A percentile compares a stretch with the other conserved stretches of the same genome.
Conservation (phyloP, 2,888 invertebrate genomes). For the Drosophila incognita region DNA sequence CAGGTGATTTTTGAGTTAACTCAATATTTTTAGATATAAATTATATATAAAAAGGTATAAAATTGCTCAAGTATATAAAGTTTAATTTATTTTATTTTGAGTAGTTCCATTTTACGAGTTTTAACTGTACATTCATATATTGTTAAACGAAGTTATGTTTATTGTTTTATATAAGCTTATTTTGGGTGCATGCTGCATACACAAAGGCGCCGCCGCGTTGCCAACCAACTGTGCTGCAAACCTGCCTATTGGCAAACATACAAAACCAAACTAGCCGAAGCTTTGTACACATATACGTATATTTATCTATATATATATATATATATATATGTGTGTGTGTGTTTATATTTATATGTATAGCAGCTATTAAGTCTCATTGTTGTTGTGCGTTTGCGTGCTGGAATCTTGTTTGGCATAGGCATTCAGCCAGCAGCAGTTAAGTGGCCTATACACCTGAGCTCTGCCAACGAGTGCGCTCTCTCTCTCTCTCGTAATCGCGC, state of each 20-base stretch:
- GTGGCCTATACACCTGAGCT: slow-evolving; percentile 62
- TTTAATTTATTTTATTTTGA: too few relatives aligned
- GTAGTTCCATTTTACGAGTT: not conserved
- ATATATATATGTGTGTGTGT: slow-evolving; percentile 4
- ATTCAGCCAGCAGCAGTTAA: slow-evolving; percentile 39
- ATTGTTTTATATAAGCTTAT: not conserved
- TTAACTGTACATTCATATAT: slow-evolving; percentile 31
- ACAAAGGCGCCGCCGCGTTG: slow-evolving; percentile 48
- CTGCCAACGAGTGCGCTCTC: slow-evolving; percentile 15
- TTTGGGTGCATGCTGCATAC: slow-evolving; percentile 40
- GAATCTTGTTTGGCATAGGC: slow-evolving; percentile 71
- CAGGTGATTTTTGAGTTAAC: not conserved
- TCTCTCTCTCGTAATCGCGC: not conserved
- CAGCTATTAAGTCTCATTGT: slow-evolving; percentile 21
- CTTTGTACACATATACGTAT: slow-evolving; percentile 8
- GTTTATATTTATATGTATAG: not conserved
- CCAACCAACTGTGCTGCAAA: slow-evolving; percentile 38
- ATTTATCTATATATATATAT: slow-evolving; percentile 1
- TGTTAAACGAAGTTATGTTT: not conserved
- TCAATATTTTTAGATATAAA: not conserved
- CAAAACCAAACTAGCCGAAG: slow-evolving; percentile 29
- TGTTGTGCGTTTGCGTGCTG: slow-evolving; percentile 71
- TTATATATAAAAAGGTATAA: not conserved
- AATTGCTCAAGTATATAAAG: not conserved
- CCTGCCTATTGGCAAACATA: slow-evolving; percentile 59